Base-by-base conservation (phyloP, 2,113 vertebrate genomes). In the Platycercus adscitus region DNA sequence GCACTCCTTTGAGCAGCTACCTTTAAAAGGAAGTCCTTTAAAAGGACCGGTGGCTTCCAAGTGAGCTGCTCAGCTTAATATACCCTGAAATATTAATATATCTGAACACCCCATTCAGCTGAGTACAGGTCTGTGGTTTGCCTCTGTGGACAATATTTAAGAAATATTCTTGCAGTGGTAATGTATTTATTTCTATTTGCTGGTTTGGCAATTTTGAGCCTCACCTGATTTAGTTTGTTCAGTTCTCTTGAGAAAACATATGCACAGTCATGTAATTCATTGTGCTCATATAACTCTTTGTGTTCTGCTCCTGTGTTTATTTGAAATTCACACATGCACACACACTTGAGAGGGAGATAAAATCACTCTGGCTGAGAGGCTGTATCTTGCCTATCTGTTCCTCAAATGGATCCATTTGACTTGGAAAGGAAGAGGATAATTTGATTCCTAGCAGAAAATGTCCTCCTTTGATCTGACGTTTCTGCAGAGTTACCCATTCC, bases 341-440 rank as follows among this genome's bases (percentile, higher is more conserved):
- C 18, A 47, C 41, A 68, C 56, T 95, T 81, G 61, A 72, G 73
- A 95, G 35, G 10, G n/a, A 95, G 80, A 89, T 92, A 93, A 95
- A 93, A 88, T 81, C 86, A 64, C 47, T 31, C 65, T 75, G 77
- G 17, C 60, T 90, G 21, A 69, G 77, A 88, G 37, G 47, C 44
- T 93, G 86, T 93, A 92, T 90, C 86, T 95, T 78, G 50, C 77
- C 80, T 94, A 64, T 88, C 76, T 81, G 21, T 81, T 90, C 52
- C 86, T 94, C 77, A 94, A 37, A 93, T 61, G 25, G 35, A 44
- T 73, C 72, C 58, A 87, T 95, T 92, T 96, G 86, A 93, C 88
- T 93, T 85, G 63, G 93, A 95, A 93, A 93, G 83, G 93, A 96
- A 95, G 82, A 90, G 31, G 56, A 96, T 87, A 84, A 93, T 96